Evolutionary conservation across 2,888 invertebrate genomes (phyloP), one percentile per base, ranked within the genome.

Genomic region (Pseudanteris insignis): DNA sequence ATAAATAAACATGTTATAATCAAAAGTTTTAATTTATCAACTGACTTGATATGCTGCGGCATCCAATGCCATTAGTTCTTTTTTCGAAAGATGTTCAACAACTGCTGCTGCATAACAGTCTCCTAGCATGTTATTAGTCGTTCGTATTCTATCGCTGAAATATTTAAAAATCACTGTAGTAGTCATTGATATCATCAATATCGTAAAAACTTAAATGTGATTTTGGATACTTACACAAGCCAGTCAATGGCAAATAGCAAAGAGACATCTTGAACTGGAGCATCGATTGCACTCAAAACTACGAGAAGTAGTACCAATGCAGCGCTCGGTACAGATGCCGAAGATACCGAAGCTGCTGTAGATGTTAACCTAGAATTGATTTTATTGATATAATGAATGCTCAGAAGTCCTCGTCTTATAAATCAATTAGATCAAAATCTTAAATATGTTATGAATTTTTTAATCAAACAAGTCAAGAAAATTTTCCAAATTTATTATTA

Each of bases 101-200:
- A 93, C 86, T 0, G 92, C 92, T 1, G 92, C 91, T 1, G 92
- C 88, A 77, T 93, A 93, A 76, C 92, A 91, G 75, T 94, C 93
- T 0, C 92, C 93, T 47, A 94, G 80, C 86, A 93, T 89, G 76
- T 94, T 94, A 77, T 93, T 93, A 0, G 92, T 91, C 0, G 93
- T 93, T 48, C 93, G 84, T 71, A 92, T 89, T 18, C 93, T 87
- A 77, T 93, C 93, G 24, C 92, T 93, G 80, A 1, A 82, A 61
- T 3, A 18, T 18, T 12, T 30, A 3, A 13, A 10, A 30, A 18
- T 32, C 8, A n/a, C 6, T 26, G 18, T 15, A 30, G 2, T 12
- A 32, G 10, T 6, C 33, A 3, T 14, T 21, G 21, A 21, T 21
- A n/a, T n/a, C n/a, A 15, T 41, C 9, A 26, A 25, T 37, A 9